Percentiles rank a stretch among this genome's conserved stretches.
Conservation (phyloP, 2,888 invertebrate species). For the Opisthograptis luteolata region DNA sequence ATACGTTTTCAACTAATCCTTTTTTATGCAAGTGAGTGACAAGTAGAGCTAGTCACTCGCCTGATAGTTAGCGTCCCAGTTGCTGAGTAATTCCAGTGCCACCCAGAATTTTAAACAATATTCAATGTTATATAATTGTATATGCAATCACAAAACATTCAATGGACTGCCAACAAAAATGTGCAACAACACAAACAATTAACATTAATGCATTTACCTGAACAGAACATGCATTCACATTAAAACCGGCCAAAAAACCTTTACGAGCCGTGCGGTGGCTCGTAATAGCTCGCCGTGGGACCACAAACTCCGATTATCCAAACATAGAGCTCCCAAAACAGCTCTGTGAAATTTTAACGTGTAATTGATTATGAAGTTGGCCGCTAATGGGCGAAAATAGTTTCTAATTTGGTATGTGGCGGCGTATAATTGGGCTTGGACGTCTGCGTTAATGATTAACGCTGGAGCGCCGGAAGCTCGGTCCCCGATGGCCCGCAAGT, state of each 20-base stretch:
- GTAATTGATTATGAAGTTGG: conserved; percentile 84
- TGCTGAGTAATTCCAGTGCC: no score
- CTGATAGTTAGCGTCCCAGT: no score
- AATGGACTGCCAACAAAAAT: conserved; percentile 10
- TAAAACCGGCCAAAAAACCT: conserved; percentile 78
- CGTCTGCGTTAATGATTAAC: conserved; percentile 78
- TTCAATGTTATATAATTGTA: neutral
- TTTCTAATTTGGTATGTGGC: conserved; percentile 80
- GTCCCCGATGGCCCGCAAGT: conserved; percentile 54
- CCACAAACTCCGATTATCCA: conserved; percentile 83
- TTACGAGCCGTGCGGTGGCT: conserved; percentile 65
- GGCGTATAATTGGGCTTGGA: conserved; percentile 76
- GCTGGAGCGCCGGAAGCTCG: conserved; percentile 50
- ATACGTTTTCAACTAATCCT: no score
- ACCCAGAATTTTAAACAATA: no score
- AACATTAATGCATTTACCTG: conserved; percentile 55
- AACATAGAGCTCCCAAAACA: conserved; percentile 77
- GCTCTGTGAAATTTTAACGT: conserved; percentile 80
- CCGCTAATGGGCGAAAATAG: conserved; percentile 82
- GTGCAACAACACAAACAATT: conserved; percentile 41
- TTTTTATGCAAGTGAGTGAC: no score
- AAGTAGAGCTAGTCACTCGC: no score
- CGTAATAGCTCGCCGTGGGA: conserved; percentile 80
- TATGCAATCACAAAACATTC: conserved; percentile 1
- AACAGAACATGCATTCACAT: conserved; percentile 70